Percentiles rank a stretch among this genome's conserved stretches.
These are phyloP conservation scores for Gallinago paraguaiae DNA, from an alignment of 2,113 vertebrate genomes.

Conservation along the genomic window DNA sequence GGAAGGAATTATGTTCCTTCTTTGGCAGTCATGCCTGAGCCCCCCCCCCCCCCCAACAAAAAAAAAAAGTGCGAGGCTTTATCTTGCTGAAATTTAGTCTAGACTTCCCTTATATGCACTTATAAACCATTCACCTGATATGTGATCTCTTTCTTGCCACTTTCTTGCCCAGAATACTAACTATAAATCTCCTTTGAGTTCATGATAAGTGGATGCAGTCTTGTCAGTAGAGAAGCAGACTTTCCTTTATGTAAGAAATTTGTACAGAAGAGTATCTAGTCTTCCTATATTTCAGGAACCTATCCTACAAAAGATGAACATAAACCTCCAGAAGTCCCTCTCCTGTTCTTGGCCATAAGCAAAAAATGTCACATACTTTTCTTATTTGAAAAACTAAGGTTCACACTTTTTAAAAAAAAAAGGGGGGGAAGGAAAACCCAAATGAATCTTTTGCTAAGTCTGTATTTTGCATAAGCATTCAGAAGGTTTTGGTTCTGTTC, in stretches of 20 bases:
- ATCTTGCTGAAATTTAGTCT: background rate
- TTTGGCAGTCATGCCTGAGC: background rate
- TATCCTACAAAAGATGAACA: background rate
- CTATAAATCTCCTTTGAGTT: background rate
- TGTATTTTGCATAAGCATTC: background rate
- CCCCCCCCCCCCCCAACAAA: too few relatives aligned
- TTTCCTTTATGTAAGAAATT: background rate
- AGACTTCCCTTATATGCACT: background rate
- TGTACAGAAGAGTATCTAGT: background rate
- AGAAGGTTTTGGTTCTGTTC: background rate
- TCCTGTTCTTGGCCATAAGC: background rate
- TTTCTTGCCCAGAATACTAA: background rate
- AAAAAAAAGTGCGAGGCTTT: background rate
- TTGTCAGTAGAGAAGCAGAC: background rate
- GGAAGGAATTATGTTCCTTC: background rate
- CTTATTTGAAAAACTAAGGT: background rate
- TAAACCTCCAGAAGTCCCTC: background rate
- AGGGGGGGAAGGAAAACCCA: background rate
- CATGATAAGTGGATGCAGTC: background rate
- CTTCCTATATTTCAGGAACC: background rate
- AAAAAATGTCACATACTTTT: background rate
- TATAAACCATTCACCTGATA: background rate
- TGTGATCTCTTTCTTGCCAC: background rate
- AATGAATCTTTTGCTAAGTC: background rate
- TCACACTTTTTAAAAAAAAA: background rate